A percentile compares a stretch with the other conserved stretches of the same genome.
phyloP scores from a whole-genome alignment of 23 tunicate genomes.

The Clavelina lepadiformis region DNA sequence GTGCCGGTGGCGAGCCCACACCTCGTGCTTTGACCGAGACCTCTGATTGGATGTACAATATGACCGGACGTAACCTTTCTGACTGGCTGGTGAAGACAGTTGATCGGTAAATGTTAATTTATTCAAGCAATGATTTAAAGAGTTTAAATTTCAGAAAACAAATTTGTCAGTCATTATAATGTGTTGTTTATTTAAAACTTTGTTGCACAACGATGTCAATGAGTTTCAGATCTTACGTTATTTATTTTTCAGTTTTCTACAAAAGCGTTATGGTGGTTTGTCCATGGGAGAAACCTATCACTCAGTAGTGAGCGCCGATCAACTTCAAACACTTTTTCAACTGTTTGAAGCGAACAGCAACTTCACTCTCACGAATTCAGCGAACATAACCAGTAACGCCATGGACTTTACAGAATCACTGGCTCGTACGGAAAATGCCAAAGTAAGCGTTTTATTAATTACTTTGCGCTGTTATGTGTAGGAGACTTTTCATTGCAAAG shows the following conservation, averaged over 20 bases:
- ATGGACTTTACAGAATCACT: conserved; percentile 18
- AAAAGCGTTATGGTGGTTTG: conserved; percentile 72
- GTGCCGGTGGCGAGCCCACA: conserved; percentile 76
- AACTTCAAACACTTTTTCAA: not conserved
- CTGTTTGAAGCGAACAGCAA: conserved; percentile 8
- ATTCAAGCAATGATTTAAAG: not conserved
- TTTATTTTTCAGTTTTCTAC: conserved; percentile 39
- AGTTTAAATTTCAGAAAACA: no score
- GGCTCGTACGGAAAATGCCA: conserved; percentile 36
- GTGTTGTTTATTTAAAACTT: no score
- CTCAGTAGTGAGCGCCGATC: conserved; percentile 7
- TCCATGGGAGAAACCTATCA: conserved; percentile 74
- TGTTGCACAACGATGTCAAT: no score
- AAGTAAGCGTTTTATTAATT: conserved; percentile 11
- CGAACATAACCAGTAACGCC: not conserved
- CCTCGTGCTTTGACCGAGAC: conserved; percentile 31
- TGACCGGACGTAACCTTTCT: conserved; percentile 86
- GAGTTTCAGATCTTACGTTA: no score
- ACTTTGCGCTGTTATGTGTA: not conserved
- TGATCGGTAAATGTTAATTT: conserved; percentile 46
- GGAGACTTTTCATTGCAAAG: not conserved
- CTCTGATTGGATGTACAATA: conserved; percentile 59
- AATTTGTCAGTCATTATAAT: no score
- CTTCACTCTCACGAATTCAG: conserved; percentile 3
- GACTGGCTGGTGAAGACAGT: conserved; percentile 97